Percentiles rank a stretch among this genome's conserved stretches.
phyloP scores from a whole-genome alignment of 1,140 invertebrate species.

The Varroa destructor region DNA sequence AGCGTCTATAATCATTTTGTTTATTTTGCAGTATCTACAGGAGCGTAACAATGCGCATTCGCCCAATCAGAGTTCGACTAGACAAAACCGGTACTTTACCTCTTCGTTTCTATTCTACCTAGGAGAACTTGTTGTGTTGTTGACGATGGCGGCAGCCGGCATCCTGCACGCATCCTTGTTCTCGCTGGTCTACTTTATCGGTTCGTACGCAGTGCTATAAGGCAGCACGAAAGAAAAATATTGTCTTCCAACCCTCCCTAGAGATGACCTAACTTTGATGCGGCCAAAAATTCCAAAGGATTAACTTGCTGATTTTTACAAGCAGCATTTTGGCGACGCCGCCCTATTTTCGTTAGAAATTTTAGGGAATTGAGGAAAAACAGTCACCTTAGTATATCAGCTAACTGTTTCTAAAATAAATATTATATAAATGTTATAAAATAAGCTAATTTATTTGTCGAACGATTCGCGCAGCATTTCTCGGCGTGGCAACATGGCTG shows the following conservation, averaged over 20 bases:
- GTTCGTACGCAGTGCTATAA: neutral
- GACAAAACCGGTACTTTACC: conserved; percentile 29
- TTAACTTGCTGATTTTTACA: too few relatives aligned
- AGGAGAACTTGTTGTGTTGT: conserved; percentile 38
- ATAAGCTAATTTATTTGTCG: too few relatives aligned
- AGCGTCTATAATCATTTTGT: neutral
- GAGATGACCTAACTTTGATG: too few relatives aligned
- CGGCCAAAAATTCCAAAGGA: too few relatives aligned
- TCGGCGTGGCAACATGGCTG: conserved; percentile 73
- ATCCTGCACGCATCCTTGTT: conserved; percentile 45
- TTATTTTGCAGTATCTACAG: conserved; percentile 19
- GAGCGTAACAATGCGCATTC: conserved; percentile 30
- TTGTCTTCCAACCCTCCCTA: too few relatives aligned
- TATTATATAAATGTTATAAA: too few relatives aligned
- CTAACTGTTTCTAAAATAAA: too few relatives aligned
- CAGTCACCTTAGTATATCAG: too few relatives aligned
- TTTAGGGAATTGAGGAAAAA: too few relatives aligned
- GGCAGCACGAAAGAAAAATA: too few relatives aligned
- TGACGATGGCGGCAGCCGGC: conserved; percentile 53
- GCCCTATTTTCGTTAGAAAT: too few relatives aligned
- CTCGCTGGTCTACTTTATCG: conserved; percentile 42
- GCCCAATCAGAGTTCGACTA: conserved; percentile 26
- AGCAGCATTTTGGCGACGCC: too few relatives aligned
- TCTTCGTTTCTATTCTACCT: conserved; percentile 34
- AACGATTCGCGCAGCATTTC: conserved; percentile 57